phyloP scores from a whole-genome alignment of 2,888 invertebrate species.

The Epirrhoe alternata region DNA sequence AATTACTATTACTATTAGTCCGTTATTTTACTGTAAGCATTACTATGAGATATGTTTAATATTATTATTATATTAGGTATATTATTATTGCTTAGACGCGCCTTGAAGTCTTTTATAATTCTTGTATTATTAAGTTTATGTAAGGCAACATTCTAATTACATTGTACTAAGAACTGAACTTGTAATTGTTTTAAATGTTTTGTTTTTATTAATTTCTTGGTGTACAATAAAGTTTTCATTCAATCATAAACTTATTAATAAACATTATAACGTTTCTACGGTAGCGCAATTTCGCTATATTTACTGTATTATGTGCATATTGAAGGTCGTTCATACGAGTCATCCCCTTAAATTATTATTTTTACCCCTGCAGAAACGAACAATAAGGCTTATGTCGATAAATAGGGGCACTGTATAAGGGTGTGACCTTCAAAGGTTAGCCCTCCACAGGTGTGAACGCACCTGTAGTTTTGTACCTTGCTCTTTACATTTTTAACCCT shows the following conservation, averaged over 20 bases:
- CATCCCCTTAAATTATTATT: constrained; percentile 10
- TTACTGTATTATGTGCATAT: background rate
- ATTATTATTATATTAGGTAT: background rate
- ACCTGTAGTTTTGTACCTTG: constrained; percentile 35
- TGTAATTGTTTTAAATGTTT: too few relatives aligned
- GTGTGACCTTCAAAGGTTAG: constrained; percentile 38
- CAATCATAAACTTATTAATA: too few relatives aligned
- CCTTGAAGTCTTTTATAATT: constrained; percentile 84
- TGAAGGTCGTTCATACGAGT: background rate
- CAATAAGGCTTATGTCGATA: constrained; percentile 7
- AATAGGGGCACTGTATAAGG: constrained; percentile 26
- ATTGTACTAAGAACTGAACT: too few relatives aligned
- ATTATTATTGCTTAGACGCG: constrained; percentile 46
- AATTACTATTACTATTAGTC: too few relatives aligned
- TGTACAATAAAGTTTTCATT: too few relatives aligned
- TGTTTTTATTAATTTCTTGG: too few relatives aligned
- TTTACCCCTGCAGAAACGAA: constrained; percentile 1
- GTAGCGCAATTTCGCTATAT: background rate
- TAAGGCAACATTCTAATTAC: background rate
- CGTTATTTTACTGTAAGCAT: too few relatives aligned
- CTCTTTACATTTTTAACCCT: constrained; percentile 14
- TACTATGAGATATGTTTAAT: background rate
- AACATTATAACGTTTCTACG: too few relatives aligned
- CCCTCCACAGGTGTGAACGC: constrained; percentile 29
- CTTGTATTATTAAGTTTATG: too few relatives aligned